Percentiles rank a stretch among this genome's conserved stretches.
phyloP scores from a whole-genome alignment of 2,797 vertebrate genomes.

The Pangasius djambal region DNA sequence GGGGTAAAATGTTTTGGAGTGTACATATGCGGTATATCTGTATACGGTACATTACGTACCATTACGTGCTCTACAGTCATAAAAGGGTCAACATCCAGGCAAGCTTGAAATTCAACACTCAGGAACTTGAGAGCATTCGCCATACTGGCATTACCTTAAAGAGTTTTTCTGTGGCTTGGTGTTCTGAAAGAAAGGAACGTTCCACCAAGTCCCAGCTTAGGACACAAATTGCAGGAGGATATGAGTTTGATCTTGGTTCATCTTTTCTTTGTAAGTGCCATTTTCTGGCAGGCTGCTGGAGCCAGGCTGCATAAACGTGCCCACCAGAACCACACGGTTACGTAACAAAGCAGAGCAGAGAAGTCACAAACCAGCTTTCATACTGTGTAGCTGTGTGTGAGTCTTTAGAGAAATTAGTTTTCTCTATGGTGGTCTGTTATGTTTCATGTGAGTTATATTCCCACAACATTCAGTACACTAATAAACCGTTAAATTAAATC shows the following conservation, averaged over 20 bases:
- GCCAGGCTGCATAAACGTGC: slow-evolving; percentile 10
- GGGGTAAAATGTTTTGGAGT: background rate
- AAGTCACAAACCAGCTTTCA: slow-evolving; percentile 6
- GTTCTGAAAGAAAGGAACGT: background rate
- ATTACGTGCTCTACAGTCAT: background rate
- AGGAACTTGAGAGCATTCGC: background rate
- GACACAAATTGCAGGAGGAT: slow-evolving; percentile 9
- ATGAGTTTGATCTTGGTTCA: slow-evolving; percentile 1
- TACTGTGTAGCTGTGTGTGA: slow-evolving; percentile 5
- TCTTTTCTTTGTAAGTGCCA: slow-evolving; percentile 18
- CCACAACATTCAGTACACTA: background rate
- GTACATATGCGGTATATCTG: background rate
- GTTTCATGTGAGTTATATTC: slow-evolving; percentile 2
- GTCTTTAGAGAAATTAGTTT: background rate
- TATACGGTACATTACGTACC: background rate
- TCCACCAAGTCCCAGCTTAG: slow-evolving; percentile 4
- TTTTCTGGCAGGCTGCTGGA: slow-evolving; percentile 39
- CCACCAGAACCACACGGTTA: slow-evolving; percentile 38
- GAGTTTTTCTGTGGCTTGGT: background rate
- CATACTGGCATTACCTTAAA: background rate
- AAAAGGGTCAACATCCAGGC: background rate
- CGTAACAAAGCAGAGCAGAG: slow-evolving; percentile 15
- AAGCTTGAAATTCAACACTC: background rate
- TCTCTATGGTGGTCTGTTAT: background rate
- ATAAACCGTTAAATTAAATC: background rate